Conservation (phyloP, 2,888 invertebrate species). For the Tenthredo notha region DNA sequence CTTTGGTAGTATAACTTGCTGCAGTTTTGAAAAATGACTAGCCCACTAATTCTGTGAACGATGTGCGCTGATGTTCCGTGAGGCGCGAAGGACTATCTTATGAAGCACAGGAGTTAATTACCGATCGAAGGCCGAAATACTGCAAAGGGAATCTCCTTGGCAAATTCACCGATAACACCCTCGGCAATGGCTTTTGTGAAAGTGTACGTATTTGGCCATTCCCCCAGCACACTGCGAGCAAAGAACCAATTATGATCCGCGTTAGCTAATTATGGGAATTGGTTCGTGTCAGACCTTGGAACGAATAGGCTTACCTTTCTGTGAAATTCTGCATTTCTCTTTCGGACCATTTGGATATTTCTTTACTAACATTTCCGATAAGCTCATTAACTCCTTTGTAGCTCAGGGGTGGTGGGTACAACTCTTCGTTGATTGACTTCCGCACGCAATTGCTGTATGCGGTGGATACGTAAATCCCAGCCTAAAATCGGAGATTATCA, state of each 20-base stretch:
- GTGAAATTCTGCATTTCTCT: neutral
- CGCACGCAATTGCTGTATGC: slow-evolving; percentile 37
- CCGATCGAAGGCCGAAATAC: slow-evolving; percentile 82
- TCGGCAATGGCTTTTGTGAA: slow-evolving; percentile 83
- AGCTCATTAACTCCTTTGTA: slow-evolving; percentile 35
- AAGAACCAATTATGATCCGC: too few species aligned
- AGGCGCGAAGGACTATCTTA: too few species aligned
- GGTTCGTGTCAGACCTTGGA: too few species aligned
- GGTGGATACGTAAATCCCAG: slow-evolving; percentile 26
- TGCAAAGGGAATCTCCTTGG: slow-evolving; percentile 79
- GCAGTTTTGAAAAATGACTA: too few species aligned
- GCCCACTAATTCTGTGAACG: too few species aligned
- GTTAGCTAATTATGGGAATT: neutral
- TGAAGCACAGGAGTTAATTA: slow-evolving; percentile 50
- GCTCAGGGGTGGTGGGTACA: slow-evolving; percentile 30
- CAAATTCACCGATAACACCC: slow-evolving; percentile 79
- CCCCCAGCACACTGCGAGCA: slow-evolving; percentile 63
- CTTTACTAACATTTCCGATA: neutral
- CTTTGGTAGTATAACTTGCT: too few species aligned
- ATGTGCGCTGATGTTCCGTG: too few species aligned
- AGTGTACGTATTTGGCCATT: slow-evolving; percentile 83
- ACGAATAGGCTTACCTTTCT: neutral
- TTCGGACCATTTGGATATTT: neutral
- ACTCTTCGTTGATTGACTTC: slow-evolving; percentile 24
- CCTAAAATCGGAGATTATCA: neutral